Evolutionary conservation across 30 jellyfish, hydroid and myxozoan genomes (phyloP).

Genomic region (Hydractinia symbiolongicarpus): DNA sequence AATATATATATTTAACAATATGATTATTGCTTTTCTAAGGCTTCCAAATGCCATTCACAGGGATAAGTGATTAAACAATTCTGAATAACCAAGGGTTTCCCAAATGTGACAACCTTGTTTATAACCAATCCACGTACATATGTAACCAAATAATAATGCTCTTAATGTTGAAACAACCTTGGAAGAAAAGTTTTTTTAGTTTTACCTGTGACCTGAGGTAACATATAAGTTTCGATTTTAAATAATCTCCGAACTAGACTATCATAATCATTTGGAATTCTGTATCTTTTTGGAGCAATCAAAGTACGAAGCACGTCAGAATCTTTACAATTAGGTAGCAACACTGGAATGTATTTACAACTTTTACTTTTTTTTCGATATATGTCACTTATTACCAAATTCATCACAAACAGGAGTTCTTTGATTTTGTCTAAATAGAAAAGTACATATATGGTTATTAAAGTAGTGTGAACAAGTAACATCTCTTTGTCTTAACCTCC

Average conservation of each 20-base stretch:
- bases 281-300: constrained; percentile 10
- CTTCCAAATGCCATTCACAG: no score
- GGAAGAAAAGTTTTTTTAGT: no score
- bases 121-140: no score
- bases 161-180: no score
- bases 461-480: no score
- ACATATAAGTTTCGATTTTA: constrained; percentile 2
- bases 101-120: no score
- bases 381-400: constrained; percentile 13
- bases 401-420: constrained; percentile 21
- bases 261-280: constrained; percentile 13
- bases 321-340: constrained; percentile 19
- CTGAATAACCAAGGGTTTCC: no score
- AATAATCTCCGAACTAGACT: constrained; percentile 7
- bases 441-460: neutral
- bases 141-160: no score
- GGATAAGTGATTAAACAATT: no score
- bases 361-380: neutral
- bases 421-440: constrained; percentile 21
- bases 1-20: no score
- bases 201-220: neutral
- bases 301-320: neutral
- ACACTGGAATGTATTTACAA: constrained; percentile 22
- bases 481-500: no score
- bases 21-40: no score